Percentiles rank a stretch among this genome's conserved stretches.
Evolutionary conservation across 2,888 invertebrate species (phyloP).

Genomic region (Penaeus monodon): DNA sequence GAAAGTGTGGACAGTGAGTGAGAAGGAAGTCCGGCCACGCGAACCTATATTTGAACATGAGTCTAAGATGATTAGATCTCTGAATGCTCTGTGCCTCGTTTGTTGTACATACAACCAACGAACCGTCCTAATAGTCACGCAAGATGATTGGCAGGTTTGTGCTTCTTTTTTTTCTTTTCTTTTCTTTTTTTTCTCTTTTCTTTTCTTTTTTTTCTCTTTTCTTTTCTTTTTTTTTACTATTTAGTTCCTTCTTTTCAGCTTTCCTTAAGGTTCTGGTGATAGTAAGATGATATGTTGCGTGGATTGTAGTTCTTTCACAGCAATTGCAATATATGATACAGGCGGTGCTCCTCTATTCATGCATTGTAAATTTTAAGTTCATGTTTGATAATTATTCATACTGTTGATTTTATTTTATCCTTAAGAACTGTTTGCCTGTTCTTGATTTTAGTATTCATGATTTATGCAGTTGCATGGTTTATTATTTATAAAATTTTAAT

Average conservation of each 20-base stretch:
- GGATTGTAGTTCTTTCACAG: too few relatives aligned
- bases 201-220: not conserved
- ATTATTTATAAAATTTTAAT: too few relatives aligned
- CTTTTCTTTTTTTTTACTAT: not conserved
- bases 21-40: slow-evolving; percentile 76
- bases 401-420: too few relatives aligned
- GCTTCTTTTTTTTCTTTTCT: not conserved
- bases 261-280: too few relatives aligned
- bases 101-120: slow-evolving; percentile 96
- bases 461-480: too few relatives aligned
- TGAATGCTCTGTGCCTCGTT: slow-evolving; percentile 91
- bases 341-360: too few relatives aligned
- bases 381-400: too few relatives aligned
- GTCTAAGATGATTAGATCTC: slow-evolving; percentile 93
- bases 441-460: too few relatives aligned
- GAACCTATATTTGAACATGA: slow-evolving; percentile 88
- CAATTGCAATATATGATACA: too few relatives aligned
- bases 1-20: slow-evolving; percentile 95
- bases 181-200: not conserved
- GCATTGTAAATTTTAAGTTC: too few relatives aligned
- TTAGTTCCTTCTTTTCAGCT: not conserved
- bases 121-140: slow-evolving; percentile 95
- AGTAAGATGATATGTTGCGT: too few relatives aligned
- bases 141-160: slow-evolving; percentile 93
- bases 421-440: too few relatives aligned